phyloP scores from a whole-genome alignment of 2,797 vertebrate genomes.

The Xenopus petersii region DNA sequence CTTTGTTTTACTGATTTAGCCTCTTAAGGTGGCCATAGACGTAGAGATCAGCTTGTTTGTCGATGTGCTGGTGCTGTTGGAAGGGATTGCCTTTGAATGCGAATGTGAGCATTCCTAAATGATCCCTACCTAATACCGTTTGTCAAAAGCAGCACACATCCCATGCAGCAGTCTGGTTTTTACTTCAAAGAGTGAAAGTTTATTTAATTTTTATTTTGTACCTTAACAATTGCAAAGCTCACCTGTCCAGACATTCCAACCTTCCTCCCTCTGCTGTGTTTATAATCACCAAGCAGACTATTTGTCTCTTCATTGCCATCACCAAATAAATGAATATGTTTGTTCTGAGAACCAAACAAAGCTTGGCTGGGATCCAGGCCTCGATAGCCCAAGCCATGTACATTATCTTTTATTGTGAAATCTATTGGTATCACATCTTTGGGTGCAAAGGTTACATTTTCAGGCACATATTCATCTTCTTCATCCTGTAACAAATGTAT shows the following conservation, averaged over 20 bases:
- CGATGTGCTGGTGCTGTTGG: too few species aligned
- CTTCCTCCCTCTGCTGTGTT: conserved; percentile 62
- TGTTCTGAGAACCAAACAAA: conserved; percentile 64
- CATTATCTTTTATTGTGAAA: conserved; percentile 76
- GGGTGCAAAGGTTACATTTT: conserved; percentile 88
- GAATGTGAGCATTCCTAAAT: too few species aligned
- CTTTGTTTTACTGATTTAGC: too few species aligned
- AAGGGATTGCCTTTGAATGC: too few species aligned
- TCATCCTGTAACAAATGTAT: conserved; percentile 65
- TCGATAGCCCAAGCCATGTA: conserved; percentile 85
- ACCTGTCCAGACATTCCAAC: conserved; percentile 88
- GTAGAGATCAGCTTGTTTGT: too few species aligned
- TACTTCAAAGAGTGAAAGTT: too few species aligned
- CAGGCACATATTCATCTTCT: conserved; percentile 82
- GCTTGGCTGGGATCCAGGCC: conserved; percentile 84
- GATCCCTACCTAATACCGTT: too few species aligned
- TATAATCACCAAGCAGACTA: conserved; percentile 68
- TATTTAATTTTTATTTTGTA: too few species aligned
- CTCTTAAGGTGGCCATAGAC: too few species aligned
- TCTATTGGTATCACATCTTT: conserved; percentile 87
- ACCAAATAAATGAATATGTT: conserved; percentile 73
- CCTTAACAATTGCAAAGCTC: conserved; percentile 24
- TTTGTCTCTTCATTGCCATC: conserved; percentile 64
- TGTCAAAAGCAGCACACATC: too few species aligned
- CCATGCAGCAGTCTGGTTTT: too few species aligned